These are phyloP conservation scores for Drosophila ezoana DNA, from an alignment of 2,888 invertebrate species.

Conservation along the genomic window DNA sequence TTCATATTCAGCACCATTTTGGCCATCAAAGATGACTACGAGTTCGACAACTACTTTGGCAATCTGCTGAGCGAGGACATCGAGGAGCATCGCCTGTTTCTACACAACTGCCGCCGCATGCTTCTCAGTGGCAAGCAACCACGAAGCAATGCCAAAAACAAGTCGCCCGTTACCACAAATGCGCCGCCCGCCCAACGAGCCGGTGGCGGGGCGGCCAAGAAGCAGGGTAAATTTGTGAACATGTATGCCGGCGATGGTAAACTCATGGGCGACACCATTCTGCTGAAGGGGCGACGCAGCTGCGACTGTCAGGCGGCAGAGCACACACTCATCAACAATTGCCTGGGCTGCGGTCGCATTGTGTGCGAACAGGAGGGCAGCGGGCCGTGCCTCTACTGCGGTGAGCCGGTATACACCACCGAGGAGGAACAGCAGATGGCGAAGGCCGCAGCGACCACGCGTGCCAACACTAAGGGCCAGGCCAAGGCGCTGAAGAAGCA, in stretches of 20 bases:
- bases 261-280: conserved; percentile 86
- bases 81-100: conserved; percentile 88
- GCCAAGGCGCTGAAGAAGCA: conserved; percentile 22
- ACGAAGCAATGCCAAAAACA: conserved; percentile 39
- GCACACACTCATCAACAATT: conserved; percentile 96
- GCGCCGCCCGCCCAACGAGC: conserved; percentile 27
- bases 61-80: conserved; percentile 90
- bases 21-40: conserved; percentile 89
- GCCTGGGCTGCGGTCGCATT: conserved; percentile 96
- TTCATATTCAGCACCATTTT: conserved; percentile 88
- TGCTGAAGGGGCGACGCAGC: conserved; percentile 90
- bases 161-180: conserved; percentile 3
- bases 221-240: conserved; percentile 90
- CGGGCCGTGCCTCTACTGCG: conserved; percentile 98
- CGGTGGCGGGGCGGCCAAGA: conserved; percentile 84
- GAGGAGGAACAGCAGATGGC: conserved; percentile 90
- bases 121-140: conserved; percentile 85
- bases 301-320: conserved; percentile 97
- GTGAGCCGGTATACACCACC: conserved; percentile 91
- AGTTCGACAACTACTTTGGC: conserved; percentile 91
- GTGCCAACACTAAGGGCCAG: conserved; percentile 84
- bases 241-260: conserved; percentile 91
- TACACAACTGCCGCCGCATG: conserved; percentile 87
- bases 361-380: conserved; percentile 98
- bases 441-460: conserved; percentile 6